These are phyloP conservation scores for Melanotaenia maccullochi DNA, from an alignment of 2,797 vertebrate species.

Conservation along the genomic window DNA sequence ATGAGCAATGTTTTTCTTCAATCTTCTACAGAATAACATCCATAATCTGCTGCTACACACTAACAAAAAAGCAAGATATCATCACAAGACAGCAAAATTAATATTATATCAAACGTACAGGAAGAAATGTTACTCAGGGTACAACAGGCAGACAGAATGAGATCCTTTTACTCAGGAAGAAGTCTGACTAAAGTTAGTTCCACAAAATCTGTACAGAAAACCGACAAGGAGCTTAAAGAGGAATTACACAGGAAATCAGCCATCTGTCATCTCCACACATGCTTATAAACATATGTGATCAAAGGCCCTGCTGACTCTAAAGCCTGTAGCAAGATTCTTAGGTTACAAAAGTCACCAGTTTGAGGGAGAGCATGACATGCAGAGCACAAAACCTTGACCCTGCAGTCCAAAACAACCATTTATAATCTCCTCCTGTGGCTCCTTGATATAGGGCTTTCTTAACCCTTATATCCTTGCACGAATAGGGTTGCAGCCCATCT, in stretches of 20 bases:
- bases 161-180: not conserved
- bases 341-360: conserved; percentile 13
- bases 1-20: too few relatives aligned
- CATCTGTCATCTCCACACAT: not conserved
- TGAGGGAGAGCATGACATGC: conserved; percentile 8
- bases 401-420: conserved; percentile 27
- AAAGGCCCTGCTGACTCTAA: conserved; percentile 7
- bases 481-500: conserved; percentile 41
- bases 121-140: too few relatives aligned
- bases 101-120: too few relatives aligned
- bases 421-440: conserved; percentile 51
- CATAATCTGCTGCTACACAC: too few relatives aligned
- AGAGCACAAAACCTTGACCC: conserved; percentile 55
- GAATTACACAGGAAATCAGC: not conserved
- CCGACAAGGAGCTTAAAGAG: not conserved
- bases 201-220: conserved; percentile 7
- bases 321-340: conserved; percentile 14
- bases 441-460: conserved; percentile 43
- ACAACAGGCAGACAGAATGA: not conserved
- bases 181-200: not conserved
- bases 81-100: too few relatives aligned
- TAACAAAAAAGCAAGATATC: too few relatives aligned
- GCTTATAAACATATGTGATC: conserved; percentile 17
- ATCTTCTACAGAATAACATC: too few relatives aligned
- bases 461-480: conserved; percentile 44